Evolutionary conservation across 2,113 vertebrate species (phyloP).

Genomic region (Collichthys lucidus): DNA sequence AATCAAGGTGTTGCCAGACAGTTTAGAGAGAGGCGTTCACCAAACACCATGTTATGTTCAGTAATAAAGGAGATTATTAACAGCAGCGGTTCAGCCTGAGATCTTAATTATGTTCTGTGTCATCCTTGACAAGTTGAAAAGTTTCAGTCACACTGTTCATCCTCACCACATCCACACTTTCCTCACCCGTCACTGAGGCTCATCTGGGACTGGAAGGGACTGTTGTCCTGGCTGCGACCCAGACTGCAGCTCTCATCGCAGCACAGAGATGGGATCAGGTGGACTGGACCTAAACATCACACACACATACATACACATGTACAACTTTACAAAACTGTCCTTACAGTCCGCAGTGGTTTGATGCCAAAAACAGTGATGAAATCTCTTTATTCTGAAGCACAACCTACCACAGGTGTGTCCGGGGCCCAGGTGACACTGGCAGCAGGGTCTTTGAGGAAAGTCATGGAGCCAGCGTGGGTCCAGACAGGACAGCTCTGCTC

Average conservation of each 20-base stretch:
- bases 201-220: conserved; percentile 86
- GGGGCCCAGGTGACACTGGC: conserved; percentile 86
- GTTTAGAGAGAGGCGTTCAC: not conserved
- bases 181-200: conserved; percentile 88
- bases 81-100: conserved; percentile 1
- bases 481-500: conserved; percentile 91
- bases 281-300: conserved; percentile 86
- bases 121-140: not conserved
- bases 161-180: not conserved
- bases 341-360: not conserved
- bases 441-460: conserved; percentile 85
- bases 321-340: not conserved
- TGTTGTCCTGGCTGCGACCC: conserved; percentile 77
- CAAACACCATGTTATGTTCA: not conserved
- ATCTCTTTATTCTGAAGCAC: not conserved
- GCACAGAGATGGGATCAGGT: conserved; percentile 90
- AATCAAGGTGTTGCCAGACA: not conserved
- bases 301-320: conserved; percentile 28
- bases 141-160: not conserved
- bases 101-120: too few relatives aligned
- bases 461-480: conserved; percentile 86
- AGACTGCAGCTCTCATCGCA: conserved; percentile 88
- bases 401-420: conserved; percentile 89
- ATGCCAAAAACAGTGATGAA: not conserved
- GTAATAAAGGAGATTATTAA: not conserved